Percentiles rank a stretch among this genome's conserved stretches.
Conservation (phyloP, 2,113 vertebrate genomes). For the Megaceryle torquata region DNA sequence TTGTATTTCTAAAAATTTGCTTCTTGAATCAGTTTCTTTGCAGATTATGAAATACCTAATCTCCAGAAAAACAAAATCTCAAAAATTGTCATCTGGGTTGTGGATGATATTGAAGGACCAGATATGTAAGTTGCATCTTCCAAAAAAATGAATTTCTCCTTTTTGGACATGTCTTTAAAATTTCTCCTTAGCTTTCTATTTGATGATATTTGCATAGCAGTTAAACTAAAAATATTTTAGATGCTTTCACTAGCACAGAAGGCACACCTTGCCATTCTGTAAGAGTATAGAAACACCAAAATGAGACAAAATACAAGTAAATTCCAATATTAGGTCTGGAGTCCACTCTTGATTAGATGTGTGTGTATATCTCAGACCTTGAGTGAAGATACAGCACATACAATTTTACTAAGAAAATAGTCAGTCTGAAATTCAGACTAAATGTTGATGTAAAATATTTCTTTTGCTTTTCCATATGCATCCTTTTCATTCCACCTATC, state of each 20-base stretch:
- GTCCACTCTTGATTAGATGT: not conserved
- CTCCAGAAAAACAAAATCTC: slow-evolving; percentile 73
- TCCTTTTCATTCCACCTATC: not conserved
- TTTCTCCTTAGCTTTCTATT: not conserved
- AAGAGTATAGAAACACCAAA: not conserved
- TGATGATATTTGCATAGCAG: not conserved
- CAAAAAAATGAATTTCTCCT: not conserved
- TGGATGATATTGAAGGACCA: slow-evolving; percentile 73
- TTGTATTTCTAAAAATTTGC: not conserved
- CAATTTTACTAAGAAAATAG: not conserved
- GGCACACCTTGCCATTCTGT: not conserved
- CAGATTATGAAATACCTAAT: slow-evolving; percentile 77
- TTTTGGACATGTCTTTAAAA: not conserved
- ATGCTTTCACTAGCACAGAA: not conserved
- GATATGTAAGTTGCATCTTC: slow-evolving; percentile 62
- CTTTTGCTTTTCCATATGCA: not conserved
- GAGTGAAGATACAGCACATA: not conserved
- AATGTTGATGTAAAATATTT: not conserved
- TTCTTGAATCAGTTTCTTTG: slow-evolving; percentile 73
- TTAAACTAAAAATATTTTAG: not conserved
- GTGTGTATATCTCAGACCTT: not conserved
- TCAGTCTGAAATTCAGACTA: not conserved
- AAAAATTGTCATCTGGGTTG: slow-evolving; percentile 74
- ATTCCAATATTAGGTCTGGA: not conserved
- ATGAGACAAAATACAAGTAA: not conserved